Percentiles rank a stretch among this genome's conserved stretches.
phyloP scores from a whole-genome alignment of 2,113 vertebrate species.

The Cololabis saira region DNA sequence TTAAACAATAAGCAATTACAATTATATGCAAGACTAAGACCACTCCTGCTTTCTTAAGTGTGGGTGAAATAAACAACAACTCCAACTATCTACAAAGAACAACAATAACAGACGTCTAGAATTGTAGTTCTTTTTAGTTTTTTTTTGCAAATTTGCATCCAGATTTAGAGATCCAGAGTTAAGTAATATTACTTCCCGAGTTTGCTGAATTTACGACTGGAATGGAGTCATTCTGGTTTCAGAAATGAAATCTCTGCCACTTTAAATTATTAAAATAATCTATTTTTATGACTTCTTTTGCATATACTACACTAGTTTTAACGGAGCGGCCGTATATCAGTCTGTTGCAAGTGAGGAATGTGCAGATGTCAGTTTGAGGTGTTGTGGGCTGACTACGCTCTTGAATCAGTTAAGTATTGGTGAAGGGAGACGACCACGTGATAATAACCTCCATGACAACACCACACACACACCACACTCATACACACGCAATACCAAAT shows the following conservation, averaged over 20 bases:
- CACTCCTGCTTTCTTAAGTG: too few relatives aligned
- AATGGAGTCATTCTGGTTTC: background rate
- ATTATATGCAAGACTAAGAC: too few relatives aligned
- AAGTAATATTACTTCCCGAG: background rate
- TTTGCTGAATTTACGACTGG: background rate
- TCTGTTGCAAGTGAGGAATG: slow-evolving; percentile 7
- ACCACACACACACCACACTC: slow-evolving; percentile 1
- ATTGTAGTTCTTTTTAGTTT: too few relatives aligned
- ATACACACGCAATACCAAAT: background rate
- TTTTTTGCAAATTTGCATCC: too few relatives aligned
- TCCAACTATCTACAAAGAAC: too few relatives aligned
- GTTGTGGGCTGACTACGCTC: slow-evolving; percentile 7
- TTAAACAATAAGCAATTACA: too few relatives aligned
- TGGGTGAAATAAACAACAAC: too few relatives aligned
- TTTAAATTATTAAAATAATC: background rate
- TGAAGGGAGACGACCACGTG: slow-evolving; percentile 3
- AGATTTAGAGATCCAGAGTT: background rate
- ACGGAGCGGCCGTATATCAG: slow-evolving; percentile 5
- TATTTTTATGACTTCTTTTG: background rate
- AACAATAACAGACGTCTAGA: too few relatives aligned
- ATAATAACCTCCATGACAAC: slow-evolving; percentile 16
- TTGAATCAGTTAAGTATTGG: slow-evolving; percentile 6
- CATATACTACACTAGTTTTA: background rate
- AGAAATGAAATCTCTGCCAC: too few relatives aligned
- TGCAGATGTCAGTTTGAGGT: slow-evolving; percentile 13